phyloP scores from a whole-genome alignment of 2,113 vertebrate species.

The Nicator chloris region DNA sequence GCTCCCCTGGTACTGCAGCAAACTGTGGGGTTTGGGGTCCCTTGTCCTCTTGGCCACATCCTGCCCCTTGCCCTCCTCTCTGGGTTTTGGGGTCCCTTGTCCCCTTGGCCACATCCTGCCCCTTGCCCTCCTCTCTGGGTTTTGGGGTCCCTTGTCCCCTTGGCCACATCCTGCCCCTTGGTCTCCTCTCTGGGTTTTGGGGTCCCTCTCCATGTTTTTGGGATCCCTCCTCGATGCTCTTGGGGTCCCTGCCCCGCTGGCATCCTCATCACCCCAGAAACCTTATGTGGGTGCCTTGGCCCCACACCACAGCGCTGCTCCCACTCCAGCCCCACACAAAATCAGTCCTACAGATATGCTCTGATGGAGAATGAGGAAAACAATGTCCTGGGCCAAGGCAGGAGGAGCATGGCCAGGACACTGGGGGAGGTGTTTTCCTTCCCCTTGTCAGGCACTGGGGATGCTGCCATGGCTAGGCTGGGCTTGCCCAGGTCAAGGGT shows the following conservation, averaged over 20 bases:
- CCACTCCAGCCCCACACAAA: fast-evolving
- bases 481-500: neutral
- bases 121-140: neutral
- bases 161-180: neutral
- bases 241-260: neutral
- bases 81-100: neutral
- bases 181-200: neutral
- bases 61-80: neutral
- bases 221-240: too few species aligned
- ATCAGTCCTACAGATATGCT: neutral
- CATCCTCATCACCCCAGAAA: neutral
- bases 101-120: neutral
- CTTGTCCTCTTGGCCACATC: neutral
- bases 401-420: neutral
- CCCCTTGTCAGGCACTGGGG: neutral
- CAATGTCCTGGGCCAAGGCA: neutral
- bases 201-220: too few species aligned
- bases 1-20: neutral
- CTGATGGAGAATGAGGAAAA: neutral
- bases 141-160: neutral
- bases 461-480: neutral
- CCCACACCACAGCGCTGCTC: fast-evolving
- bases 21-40: too few species aligned
- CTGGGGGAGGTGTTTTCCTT: fast-evolving
- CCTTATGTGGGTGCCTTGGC: fast-evolving